Evolutionary conservation across 2,113 vertebrate genomes (phyloP), one percentile per base, ranked within the genome.

Genomic region (Sinocyclocheilus maitianheensis): DNA sequence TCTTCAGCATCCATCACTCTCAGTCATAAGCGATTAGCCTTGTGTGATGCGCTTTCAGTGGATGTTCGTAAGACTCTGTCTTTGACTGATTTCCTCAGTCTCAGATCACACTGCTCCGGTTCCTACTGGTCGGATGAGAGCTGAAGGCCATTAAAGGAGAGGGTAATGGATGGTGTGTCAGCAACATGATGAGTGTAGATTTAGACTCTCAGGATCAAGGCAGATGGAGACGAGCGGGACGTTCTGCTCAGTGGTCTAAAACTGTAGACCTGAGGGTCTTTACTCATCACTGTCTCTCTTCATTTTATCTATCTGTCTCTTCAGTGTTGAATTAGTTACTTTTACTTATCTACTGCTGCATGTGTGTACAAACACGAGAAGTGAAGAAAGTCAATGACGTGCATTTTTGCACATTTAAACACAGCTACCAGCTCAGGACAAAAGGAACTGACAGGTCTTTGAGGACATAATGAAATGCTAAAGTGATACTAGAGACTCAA

Each of bases 141-240:
- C 83, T 76, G 34, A 78, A 82, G 83, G 71, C 69, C 80, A 89
- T 90, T 85, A 88, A 81, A 74, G 67, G 24, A 81, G 14, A 77
- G 87, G 63, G 69, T 88, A 83, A 88, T 43, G 48, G 85, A 88
- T 88, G 87, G 67, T 37, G 83, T 86, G 84, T 88, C 77, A 84
- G 81, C 48, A 46, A 51, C 82, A 48, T 58, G 86, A 88, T 63
- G 74, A 83, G 88, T 84, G 85, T 53, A 53, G 72, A 87, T 82
- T 67, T 62, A 53, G 79, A 81, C 74, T 65, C 53, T 48, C 48
- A 24, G 85, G 83, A 87, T 83, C 72, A 77, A 74, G 63, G 82
- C 67, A 87, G 88, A 85, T 82, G 88, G 82, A 84, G 86, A 79
- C 51, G 1, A 30, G 16, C 10, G 84, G 89, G 87, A 82, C 48